These are phyloP conservation scores for Polydrusus pterygomalis DNA, from an alignment of 2,888 invertebrate genomes.

Conservation along the genomic window DNA sequence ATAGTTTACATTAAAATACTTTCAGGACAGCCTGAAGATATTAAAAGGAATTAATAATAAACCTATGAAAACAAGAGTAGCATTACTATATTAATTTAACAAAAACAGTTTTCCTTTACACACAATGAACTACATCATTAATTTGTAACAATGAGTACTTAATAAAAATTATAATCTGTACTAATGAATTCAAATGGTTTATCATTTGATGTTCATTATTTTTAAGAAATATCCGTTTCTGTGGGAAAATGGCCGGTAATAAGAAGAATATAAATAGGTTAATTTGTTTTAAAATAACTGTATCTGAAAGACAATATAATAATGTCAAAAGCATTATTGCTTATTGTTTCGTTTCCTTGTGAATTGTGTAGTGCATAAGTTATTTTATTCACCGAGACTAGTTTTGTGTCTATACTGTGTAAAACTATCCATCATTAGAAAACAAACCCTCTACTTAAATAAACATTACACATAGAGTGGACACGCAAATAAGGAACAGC, in stretches of 20 bases:
- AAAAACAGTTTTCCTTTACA: not conserved
- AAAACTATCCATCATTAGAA: too few species aligned
- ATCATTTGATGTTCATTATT: conserved; percentile 33
- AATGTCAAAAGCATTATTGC: conserved; percentile 43
- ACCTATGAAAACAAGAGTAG: not conserved
- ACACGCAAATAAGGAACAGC: too few species aligned
- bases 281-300: conserved; percentile 50
- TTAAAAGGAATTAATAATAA: not conserved
- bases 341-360: conserved; percentile 47
- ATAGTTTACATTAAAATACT: not conserved
- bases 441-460: too few species aligned
- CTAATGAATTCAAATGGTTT: conserved; percentile 37
- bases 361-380: conserved; percentile 15
- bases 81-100: not conserved
- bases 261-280: conserved; percentile 44
- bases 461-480: too few species aligned
- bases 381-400: not conserved
- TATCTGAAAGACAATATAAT: conserved; percentile 42
- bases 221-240: conserved; percentile 29
- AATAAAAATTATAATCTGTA: conserved; percentile 32
- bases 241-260: conserved; percentile 40
- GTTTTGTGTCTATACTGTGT: too few species aligned
- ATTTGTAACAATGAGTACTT: conserved; percentile 28
- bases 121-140: conserved; percentile 24
- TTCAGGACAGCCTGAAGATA: not conserved